Conservation (phyloP, 1,140 invertebrate genomes). For the Pseudomyrmex gracilis region DNA sequence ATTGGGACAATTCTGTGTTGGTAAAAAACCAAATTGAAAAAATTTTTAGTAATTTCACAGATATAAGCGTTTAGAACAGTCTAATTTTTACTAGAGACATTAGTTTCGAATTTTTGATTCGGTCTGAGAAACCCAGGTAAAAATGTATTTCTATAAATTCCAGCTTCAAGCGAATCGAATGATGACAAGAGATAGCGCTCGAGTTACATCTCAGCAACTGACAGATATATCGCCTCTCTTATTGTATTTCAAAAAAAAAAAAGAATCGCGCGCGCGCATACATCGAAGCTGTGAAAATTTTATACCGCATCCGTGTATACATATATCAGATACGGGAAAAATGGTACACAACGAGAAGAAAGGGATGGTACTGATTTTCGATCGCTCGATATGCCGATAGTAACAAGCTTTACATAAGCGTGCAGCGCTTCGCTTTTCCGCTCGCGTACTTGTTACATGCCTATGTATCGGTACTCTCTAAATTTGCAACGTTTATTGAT, state of each 20-base stretch:
- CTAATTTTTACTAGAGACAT: no score
- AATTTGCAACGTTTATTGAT: conserved; percentile 59
- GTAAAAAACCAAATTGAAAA: no score
- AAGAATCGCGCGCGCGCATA: not conserved
- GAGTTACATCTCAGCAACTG: not conserved
- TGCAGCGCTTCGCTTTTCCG: conserved; percentile 40
- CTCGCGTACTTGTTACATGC: conserved; percentile 36
- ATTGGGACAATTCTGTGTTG: no score
- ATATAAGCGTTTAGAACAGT: no score
- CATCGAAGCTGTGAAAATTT: conserved; percentile 35
- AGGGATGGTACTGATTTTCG: conserved; percentile 52
- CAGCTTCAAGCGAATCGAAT: no score
- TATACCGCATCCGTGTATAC: not conserved
- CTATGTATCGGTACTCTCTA: conserved; percentile 53
- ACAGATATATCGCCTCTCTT: not conserved
- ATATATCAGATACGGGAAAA: conserved; percentile 22
- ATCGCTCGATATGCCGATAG: conserved; percentile 62
- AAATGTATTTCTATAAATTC: no score
- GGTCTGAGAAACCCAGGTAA: no score
- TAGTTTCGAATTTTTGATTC: no score
- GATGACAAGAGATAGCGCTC: no score
- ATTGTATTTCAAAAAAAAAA: conserved; percentile 19
- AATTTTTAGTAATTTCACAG: no score
- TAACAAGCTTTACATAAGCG: conserved; percentile 60
- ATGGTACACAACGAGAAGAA: conserved; percentile 25